These are phyloP conservation scores for Colossoma macropomum DNA, from an alignment of 2,113 vertebrate species.

Conservation along the genomic window DNA sequence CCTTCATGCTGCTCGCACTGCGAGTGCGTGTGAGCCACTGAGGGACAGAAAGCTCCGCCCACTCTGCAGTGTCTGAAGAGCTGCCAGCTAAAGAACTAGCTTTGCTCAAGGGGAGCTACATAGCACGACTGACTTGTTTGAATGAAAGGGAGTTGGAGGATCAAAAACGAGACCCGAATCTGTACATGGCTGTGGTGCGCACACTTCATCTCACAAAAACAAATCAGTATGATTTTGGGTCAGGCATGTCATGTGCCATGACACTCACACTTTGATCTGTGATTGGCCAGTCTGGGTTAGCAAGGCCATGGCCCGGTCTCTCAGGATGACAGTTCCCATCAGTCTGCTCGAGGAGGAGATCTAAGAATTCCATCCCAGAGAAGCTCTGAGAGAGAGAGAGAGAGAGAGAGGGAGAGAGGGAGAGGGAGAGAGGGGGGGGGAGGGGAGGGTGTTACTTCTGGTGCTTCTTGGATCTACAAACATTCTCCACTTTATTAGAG, in stretches of 20 bases:
- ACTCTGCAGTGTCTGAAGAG: constrained; percentile 2
- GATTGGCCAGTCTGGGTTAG: constrained; percentile 62
- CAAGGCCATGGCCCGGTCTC: not conserved
- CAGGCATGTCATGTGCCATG: not conserved
- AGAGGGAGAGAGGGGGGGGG: not conserved
- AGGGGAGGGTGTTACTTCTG: no score
- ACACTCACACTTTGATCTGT: constrained; percentile 69
- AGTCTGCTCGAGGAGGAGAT: constrained; percentile 81
- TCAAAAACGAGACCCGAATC: constrained; percentile 10
- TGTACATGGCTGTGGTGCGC: not conserved
- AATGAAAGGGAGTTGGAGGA: constrained; percentile 1
- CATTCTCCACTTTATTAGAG: no score
- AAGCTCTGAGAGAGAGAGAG: constrained; percentile 12
- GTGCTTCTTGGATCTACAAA: no score
- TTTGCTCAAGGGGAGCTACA: constrained; percentile 13
- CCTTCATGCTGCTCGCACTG: not conserved
- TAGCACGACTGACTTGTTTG: not conserved
- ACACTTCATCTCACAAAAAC: not conserved
- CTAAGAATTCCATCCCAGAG: constrained; percentile 78
- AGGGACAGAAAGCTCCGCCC: not conserved
- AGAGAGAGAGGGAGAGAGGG: constrained; percentile 12
- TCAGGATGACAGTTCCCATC: constrained; percentile 69
- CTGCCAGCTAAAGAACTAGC: not conserved
- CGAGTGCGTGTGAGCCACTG: not conserved
- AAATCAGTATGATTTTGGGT: not conserved